Conservation (phyloP, 2,113 vertebrate genomes). For the Atrichornis clamosus region DNA sequence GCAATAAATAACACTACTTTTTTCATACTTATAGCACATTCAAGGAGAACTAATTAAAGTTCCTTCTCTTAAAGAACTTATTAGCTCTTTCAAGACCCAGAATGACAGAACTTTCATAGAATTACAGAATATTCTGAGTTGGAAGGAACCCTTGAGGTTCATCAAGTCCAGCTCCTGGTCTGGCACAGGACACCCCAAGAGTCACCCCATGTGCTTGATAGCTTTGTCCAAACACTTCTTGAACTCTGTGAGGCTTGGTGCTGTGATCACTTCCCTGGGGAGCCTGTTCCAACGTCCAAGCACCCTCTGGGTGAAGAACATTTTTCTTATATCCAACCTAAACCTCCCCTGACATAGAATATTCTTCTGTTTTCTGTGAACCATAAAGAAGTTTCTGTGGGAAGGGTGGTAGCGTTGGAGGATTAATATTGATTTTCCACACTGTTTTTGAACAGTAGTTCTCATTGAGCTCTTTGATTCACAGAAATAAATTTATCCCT, state of each 20-base stretch:
- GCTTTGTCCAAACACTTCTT: background rate
- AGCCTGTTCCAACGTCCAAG: accelerated
- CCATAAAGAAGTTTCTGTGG: background rate
- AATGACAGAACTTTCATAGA: background rate
- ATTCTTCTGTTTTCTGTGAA: background rate
- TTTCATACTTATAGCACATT: background rate
- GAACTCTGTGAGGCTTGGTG: background rate
- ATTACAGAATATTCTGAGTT: background rate
- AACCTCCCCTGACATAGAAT: background rate
- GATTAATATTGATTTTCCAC: background rate
- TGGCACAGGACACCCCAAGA: accelerated
- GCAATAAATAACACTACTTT: background rate
- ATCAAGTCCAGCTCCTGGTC: accelerated
- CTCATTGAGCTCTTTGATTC: background rate
- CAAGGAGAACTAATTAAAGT: background rate
- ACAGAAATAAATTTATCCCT: background rate
- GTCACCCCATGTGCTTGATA: accelerated
- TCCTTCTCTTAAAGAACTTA: background rate
- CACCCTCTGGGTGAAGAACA: background rate
- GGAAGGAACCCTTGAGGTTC: no score
- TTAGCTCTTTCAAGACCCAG: background rate
- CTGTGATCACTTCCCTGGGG: background rate
- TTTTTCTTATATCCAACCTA: background rate
- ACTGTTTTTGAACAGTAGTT: background rate
- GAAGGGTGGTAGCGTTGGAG: background rate